These are phyloP conservation scores for Trialeurodes vaporariorum DNA, from an alignment of 1,140 invertebrate species.

Conservation along the genomic window DNA sequence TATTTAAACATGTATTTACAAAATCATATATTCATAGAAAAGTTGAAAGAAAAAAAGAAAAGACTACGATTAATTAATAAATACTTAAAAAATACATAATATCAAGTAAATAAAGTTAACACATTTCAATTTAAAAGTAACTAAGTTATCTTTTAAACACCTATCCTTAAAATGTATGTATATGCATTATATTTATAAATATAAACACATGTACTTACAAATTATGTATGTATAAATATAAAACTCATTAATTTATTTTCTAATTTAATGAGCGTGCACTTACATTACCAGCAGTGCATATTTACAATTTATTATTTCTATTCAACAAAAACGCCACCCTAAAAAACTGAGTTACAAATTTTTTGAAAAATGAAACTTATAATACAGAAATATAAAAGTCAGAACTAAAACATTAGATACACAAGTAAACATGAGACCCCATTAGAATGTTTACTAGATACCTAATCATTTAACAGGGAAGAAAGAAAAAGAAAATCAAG, in stretches of 20 bases:
- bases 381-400: neutral
- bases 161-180: too few species aligned
- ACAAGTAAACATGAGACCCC: too few species aligned
- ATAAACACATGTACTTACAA: neutral
- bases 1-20: slow-evolving; percentile 1
- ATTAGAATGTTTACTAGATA: too few species aligned
- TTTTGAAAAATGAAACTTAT: neutral
- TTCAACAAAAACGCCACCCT: neutral
- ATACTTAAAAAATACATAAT: neutral
- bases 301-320: neutral
- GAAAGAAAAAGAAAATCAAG: neutral
- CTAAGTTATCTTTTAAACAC: neutral
- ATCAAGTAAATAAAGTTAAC: neutral
- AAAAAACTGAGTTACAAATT: neutral
- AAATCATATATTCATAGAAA: neutral
- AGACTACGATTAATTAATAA: neutral
- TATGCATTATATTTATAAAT: neutral
- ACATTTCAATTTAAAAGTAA: neutral
- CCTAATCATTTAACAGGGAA: too few species aligned
- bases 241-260: neutral
- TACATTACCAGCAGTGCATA: neutral
- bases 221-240: neutral
- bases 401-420: neutral
- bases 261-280: neutral
- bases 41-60: neutral